phyloP scores from a whole-genome alignment of 2,113 vertebrate species.

The Casuarius casuarius region DNA sequence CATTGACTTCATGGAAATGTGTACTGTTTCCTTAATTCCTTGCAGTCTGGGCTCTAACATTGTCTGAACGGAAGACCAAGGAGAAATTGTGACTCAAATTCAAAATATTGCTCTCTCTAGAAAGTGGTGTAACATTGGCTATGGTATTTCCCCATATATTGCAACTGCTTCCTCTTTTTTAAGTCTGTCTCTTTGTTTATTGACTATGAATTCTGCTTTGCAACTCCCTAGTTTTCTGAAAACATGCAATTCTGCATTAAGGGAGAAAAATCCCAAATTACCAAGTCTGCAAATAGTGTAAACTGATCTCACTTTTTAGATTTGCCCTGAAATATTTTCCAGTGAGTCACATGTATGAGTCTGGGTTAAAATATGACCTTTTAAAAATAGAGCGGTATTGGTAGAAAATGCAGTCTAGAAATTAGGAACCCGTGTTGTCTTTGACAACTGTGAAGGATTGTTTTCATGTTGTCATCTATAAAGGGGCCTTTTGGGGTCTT shows the following conservation, averaged over 20 bases:
- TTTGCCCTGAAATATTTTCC: background rate
- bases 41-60: background rate
- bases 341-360: background rate
- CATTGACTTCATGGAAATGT: too few species aligned
- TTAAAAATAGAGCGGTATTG: background rate
- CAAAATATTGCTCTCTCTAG: background rate
- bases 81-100: background rate
- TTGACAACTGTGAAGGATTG: background rate
- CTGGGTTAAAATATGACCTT: background rate
- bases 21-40: background rate
- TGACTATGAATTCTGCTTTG: background rate
- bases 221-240: background rate
- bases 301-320: background rate
- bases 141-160: background rate
- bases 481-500: background rate
- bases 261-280: background rate
- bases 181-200: background rate
- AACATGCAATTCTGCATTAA: background rate
- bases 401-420: background rate
- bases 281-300: background rate
- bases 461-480: background rate
- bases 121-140: background rate
- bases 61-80: background rate
- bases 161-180: conserved; percentile 29
- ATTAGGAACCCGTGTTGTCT: background rate